Evolutionary conservation across 1,140 invertebrate species (phyloP), one percentile per base, ranked within the genome.

Genomic region (Rhyzopertha dominica): DNA sequence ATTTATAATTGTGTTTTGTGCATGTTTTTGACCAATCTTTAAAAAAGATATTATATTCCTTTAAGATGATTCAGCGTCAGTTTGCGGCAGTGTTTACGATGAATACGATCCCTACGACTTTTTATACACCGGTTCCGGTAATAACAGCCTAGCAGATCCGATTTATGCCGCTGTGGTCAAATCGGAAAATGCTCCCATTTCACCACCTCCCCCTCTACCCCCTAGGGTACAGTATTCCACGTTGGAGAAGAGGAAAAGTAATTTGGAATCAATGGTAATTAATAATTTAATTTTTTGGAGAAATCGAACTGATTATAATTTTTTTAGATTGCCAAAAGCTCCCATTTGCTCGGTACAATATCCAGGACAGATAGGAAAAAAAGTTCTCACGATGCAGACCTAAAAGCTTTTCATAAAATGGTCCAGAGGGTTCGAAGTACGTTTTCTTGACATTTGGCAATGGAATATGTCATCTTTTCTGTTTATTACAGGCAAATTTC

Each of bases 41-140:
- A n/a, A n/a, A n/a, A n/a, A n/a, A n/a, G n/a, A n/a, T n/a, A n/a
- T n/a, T 39, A 10, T 22, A 12, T 19, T 35, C 51, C 23, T 42
- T 53, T 49, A 32, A 14, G 62, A 66, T 52, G 69, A 74, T 36
- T 59, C 58, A 5, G 69, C 72, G 19, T 81, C 79, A 40, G 74
- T 81, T 45, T 71, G 76, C 51, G 76, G 77, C 40, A 87, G 82
- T 43, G 81, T 90, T 38, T 90, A 92, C 58, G 84, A 89, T 54
- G 82, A 85, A 43, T 90, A 87, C 62, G 86, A 92, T 69, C 87
- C 87, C 3, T 80, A 90, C 51, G 87, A 92, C 66, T 90, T 87
- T 53, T 76, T 90, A 62, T 87, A 89, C 57, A 66, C 69, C 20
- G 81, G 80, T 65, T 81, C 76, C 35, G 80, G 80, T 56, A 80